Percentiles rank a stretch among this genome's conserved stretches.
Conservation (phyloP, 2,888 invertebrate genomes). For the Loripinus fragilis region DNA sequence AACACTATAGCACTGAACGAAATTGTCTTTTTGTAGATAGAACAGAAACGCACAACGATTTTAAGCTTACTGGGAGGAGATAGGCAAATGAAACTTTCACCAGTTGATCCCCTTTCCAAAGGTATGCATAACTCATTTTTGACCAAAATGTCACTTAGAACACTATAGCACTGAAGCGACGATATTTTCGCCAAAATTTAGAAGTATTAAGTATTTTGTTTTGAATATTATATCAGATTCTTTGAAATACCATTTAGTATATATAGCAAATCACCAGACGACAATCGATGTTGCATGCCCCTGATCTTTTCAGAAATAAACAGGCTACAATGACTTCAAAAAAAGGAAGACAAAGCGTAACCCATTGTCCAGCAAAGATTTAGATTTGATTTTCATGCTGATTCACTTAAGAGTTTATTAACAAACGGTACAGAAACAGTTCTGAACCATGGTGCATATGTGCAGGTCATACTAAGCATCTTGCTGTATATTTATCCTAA, state of each 20-base stretch:
- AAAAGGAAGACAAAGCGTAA: conserved; percentile 15
- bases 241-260: neutral
- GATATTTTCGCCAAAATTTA: too few relatives aligned
- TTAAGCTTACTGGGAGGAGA: too few relatives aligned
- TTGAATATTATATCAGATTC: neutral
- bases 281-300: neutral
- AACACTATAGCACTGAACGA: too few relatives aligned
- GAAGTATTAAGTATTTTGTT: too few relatives aligned
- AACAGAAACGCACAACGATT: too few relatives aligned
- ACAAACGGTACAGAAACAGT: conserved; percentile 34
- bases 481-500: neutral
- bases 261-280: neutral
- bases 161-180: too few relatives aligned
- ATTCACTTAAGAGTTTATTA: conserved; percentile 41
- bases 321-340: conserved; percentile 26
- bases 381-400: conserved; percentile 38
- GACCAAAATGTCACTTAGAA: too few relatives aligned
- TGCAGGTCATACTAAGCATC: neutral
- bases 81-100: too few relatives aligned
- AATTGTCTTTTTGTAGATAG: too few relatives aligned
- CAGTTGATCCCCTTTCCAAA: too few relatives aligned
- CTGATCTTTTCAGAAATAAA: neutral
- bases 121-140: too few relatives aligned
- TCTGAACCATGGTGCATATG: conserved; percentile 6
- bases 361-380: neutral